Evolutionary conservation across 2,888 invertebrate species (phyloP).

Genomic region (Acrobasis suavella): DNA sequence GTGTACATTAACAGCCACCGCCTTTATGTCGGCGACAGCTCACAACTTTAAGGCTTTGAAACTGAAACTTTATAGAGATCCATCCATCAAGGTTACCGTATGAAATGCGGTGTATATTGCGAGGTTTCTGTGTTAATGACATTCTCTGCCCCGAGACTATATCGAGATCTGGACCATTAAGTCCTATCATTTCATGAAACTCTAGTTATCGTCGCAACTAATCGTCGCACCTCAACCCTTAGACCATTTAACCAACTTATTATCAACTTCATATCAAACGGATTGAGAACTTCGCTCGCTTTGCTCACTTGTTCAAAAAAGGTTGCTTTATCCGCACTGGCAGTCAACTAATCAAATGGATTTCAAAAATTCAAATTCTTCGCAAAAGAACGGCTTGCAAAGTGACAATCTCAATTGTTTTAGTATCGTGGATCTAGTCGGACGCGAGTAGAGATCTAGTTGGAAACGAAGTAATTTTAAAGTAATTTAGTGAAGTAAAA

Average conservation of each 20-base stretch:
- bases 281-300: no score
- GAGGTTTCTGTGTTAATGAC: background rate
- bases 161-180: no score
- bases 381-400: background rate
- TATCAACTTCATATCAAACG: no score
- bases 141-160: no score
- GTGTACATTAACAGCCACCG: background rate
- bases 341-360: background rate
- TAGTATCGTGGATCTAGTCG: slow-evolving; percentile 56
- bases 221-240: no score
- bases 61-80: slow-evolving; percentile 11
- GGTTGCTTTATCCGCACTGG: background rate
- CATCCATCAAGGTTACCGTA: slow-evolving; percentile 13
- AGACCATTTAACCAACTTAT: no score
- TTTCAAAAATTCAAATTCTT: slow-evolving; percentile 2
- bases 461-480: slow-evolving; percentile 33
- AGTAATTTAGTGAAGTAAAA: slow-evolving; percentile 49
- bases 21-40: background rate
- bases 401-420: slow-evolving; percentile 54
- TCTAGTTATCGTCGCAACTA: no score
- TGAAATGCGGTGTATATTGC: background rate
- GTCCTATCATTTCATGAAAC: no score
- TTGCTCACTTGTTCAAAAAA: background rate
- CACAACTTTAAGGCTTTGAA: slow-evolving; percentile 15
- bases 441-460: slow-evolving; percentile 44